These are phyloP conservation scores for Melanostoma mellinum DNA, from an alignment of 2,888 invertebrate species.

Conservation along the genomic window DNA sequence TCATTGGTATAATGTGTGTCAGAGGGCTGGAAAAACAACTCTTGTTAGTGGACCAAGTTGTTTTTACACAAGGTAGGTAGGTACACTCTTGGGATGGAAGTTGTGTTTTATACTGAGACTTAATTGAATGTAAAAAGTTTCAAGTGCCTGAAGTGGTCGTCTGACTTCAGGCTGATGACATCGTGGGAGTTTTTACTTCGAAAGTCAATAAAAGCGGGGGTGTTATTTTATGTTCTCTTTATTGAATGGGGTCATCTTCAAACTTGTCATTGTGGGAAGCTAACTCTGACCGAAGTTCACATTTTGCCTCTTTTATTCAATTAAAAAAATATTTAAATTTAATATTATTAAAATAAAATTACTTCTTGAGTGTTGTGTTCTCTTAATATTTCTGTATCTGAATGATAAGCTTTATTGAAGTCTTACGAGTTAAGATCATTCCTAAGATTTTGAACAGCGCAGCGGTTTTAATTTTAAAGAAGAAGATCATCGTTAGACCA, in stretches of 20 bases:
- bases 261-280: too few species aligned
- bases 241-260: not conserved
- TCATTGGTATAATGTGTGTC: conserved; percentile 24
- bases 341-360: too few species aligned
- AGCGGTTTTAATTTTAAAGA: too few species aligned
- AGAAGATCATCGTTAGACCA: too few species aligned
- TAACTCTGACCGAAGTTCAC: too few species aligned
- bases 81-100: conserved; percentile 22
- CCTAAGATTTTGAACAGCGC: too few species aligned
- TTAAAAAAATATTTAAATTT: too few species aligned
- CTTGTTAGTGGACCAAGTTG: conserved; percentile 19
- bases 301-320: too few species aligned
- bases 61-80: conserved; percentile 17
- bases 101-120: conserved; percentile 45
- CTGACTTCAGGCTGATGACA: conserved; percentile 33
- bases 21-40: conserved; percentile 1
- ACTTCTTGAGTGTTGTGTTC: too few species aligned
- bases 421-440: too few species aligned
- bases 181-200: conserved; percentile 21
- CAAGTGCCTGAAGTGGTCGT: conserved; percentile 64
- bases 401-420: too few species aligned
- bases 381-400: too few species aligned
- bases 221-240: conserved; percentile 1
- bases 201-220: conserved; percentile 34
- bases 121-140: conserved; percentile 72